A percentile compares a stretch with the other conserved stretches of the same genome.
Conservation (phyloP, 2,113 vertebrate species). For the Seriola rivoliana region DNA sequence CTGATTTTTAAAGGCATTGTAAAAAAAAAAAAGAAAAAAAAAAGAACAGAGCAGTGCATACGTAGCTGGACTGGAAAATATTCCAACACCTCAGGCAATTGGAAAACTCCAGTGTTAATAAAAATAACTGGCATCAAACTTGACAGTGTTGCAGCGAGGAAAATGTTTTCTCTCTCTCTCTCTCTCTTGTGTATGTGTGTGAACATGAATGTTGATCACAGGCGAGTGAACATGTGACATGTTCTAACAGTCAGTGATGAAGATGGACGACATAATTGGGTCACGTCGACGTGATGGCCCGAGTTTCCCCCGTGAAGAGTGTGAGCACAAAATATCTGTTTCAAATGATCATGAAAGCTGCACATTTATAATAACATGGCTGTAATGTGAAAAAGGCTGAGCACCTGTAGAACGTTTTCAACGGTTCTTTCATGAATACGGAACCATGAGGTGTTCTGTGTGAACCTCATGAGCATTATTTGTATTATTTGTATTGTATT, state of each 20-base stretch:
- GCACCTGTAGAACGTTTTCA: too few species aligned
- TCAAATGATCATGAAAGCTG: too few species aligned
- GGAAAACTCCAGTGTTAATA: conserved; percentile 56
- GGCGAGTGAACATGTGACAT: neutral
- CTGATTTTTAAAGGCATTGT: conserved; percentile 52
- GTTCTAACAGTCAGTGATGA: conserved; percentile 4
- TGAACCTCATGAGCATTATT: too few species aligned
- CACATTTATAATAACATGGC: too few species aligned
- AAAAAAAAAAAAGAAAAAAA: neutral
- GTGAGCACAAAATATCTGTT: too few species aligned
- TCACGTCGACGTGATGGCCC: neutral
- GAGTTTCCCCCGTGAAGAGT: neutral
- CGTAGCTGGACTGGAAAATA: conserved; percentile 61
- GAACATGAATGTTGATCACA: conserved; percentile 13
- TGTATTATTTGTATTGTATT: too few species aligned
- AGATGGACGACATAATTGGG: conserved; percentile 2
- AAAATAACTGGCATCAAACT: conserved; percentile 49
- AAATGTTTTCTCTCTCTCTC: conserved; percentile 11
- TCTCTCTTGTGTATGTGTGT: neutral
- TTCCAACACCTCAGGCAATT: conserved; percentile 52
- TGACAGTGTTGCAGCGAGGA: neutral
- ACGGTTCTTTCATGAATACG: too few species aligned
- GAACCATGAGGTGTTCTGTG: too few species aligned
- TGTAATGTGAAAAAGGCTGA: too few species aligned
- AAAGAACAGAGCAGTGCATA: conserved; percentile 39